phyloP scores from a whole-genome alignment of 2,888 invertebrate genomes.

The Unio delphinus region DNA sequence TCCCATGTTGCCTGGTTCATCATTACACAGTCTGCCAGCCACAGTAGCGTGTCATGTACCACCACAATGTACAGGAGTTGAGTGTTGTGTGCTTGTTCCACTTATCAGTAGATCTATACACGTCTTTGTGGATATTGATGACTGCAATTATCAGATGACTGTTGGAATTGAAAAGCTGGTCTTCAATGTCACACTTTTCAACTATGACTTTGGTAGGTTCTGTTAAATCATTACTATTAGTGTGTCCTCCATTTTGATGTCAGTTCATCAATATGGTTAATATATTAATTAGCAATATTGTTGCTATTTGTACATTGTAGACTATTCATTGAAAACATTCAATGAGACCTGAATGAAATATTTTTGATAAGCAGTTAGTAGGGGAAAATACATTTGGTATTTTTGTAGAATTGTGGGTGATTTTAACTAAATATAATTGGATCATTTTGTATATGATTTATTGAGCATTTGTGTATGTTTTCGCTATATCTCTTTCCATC shows the following conservation, averaged over 20 bases:
- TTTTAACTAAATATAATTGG: not conserved
- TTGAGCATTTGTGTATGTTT: not conserved
- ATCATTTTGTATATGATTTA: conserved; percentile 4
- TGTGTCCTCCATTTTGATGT: not conserved
- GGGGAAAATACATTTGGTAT: not conserved
- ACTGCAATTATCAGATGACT: conserved; percentile 21
- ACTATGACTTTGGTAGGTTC: conserved; percentile 13
- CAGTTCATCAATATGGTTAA: no score
- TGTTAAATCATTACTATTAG: not conserved
- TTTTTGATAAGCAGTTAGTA: no score
- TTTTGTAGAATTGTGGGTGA: not conserved
- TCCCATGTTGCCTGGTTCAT: conserved; percentile 2
- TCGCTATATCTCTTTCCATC: no score
- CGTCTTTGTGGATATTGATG: conserved; percentile 17
- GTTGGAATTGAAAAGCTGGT: conserved; percentile 23
- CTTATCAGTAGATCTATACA: conserved; percentile 13
- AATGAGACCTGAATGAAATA: no score
- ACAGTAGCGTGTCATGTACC: conserved; percentile 16
- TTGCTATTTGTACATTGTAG: no score
- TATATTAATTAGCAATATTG: not conserved
- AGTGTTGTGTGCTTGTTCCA: conserved; percentile 20
- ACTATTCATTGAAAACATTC: no score
- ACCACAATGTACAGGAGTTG: conserved; percentile 15
- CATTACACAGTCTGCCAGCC: conserved; percentile 5
- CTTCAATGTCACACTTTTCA: conserved; percentile 7